These are phyloP conservation scores for Mirounga angustirostris DNA, from an alignment of 2,113 vertebrate genomes.

Conservation along the genomic window DNA sequence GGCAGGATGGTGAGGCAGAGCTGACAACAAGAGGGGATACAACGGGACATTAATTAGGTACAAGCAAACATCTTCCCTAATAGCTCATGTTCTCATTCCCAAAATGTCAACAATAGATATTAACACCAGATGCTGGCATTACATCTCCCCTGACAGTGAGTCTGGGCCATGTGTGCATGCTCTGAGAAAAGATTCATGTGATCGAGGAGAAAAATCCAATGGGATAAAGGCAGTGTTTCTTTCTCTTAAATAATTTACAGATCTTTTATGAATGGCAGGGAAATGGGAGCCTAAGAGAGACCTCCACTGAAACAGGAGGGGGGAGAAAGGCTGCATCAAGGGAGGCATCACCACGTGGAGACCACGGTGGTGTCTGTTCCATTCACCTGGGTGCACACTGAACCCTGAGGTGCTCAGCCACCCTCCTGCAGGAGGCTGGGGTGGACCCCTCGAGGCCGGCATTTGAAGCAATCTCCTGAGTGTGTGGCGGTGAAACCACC, in stretches of 20 bases:
- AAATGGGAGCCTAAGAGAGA: background rate
- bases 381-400: no score
- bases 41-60: conserved; percentile 91
- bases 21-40: conserved; percentile 88
- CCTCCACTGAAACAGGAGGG: background rate
- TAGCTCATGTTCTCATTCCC: conserved; percentile 90
- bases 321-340: background rate
- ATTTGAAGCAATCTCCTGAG: background rate
- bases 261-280: background rate
- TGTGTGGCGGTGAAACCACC: background rate
- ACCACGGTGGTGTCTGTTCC: rapidly evolving
- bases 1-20: conserved; percentile 83
- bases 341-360: background rate
- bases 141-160: conserved; percentile 81
- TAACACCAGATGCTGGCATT: conserved; percentile 89
- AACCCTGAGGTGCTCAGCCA: background rate
- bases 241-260: conserved; percentile 75
- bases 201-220: conserved; percentile 54
- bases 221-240: conserved; percentile 71
- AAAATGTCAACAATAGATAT: conserved; percentile 92
- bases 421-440: no score
- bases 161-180: conserved; percentile 68
- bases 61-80: conserved; percentile 92
- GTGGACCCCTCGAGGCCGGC: background rate
- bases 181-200: conserved; percentile 76